A percentile compares a stretch with the other conserved stretches of the same genome.
These are phyloP conservation scores for Eupsittula cactorum DNA, from an alignment of 2,113 vertebrate genomes.

Conservation along the genomic window DNA sequence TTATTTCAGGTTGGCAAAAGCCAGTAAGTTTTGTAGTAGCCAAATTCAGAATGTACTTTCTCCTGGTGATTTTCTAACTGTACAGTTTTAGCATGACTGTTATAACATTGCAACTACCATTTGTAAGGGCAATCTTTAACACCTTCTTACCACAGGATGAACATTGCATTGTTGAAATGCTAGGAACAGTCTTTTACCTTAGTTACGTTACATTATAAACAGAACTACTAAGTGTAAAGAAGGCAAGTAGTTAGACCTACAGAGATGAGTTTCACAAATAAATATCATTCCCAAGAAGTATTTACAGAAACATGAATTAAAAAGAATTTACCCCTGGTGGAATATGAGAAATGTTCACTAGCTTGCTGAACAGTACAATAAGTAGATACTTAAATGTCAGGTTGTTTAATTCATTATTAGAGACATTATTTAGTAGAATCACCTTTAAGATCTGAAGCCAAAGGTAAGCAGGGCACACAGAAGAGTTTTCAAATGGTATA, in stretches of 20 bases:
- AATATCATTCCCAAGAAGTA: not conserved
- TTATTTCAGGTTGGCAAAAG: not conserved
- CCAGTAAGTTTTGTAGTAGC: not conserved
- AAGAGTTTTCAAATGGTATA: not conserved
- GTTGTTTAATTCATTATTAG: not conserved
- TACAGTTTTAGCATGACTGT: not conserved
- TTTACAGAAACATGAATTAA: not conserved
- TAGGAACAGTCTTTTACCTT: not conserved
- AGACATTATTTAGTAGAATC: not conserved
- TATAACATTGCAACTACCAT: not conserved
- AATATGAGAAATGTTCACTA: constrained; percentile 13
- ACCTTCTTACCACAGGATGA: not conserved
- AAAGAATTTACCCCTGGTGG: not conserved
- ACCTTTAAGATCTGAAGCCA: not conserved
- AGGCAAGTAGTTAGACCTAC: not conserved
- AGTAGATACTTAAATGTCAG: not conserved
- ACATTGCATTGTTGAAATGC: not conserved
- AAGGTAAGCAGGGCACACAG: not conserved
- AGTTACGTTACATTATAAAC: not conserved
- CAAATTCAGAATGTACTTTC: not conserved
- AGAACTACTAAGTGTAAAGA: not conserved
- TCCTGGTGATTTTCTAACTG: not conserved
- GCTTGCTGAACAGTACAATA: not conserved
- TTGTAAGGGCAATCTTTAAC: not conserved
- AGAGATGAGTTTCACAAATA: not conserved